Evolutionary conservation across 1,140 invertebrate genomes (phyloP).

Genomic region (Cherax destructor): DNA sequence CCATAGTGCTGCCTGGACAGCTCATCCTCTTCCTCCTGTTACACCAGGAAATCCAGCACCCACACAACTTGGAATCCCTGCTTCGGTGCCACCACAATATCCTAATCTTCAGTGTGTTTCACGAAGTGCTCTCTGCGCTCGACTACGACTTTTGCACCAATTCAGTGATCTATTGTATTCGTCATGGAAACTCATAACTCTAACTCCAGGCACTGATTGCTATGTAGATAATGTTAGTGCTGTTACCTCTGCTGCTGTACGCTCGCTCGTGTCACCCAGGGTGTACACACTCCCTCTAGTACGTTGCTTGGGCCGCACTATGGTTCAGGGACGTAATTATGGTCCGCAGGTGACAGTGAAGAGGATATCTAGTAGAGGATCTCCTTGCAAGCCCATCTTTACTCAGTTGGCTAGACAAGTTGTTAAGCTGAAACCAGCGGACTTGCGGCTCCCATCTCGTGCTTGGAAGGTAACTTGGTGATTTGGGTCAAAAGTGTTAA

Average conservation of each 20-base stretch:
- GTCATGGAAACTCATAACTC: slow-evolving; percentile 81
- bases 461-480: slow-evolving; percentile 80
- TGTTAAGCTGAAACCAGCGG: slow-evolving; percentile 79
- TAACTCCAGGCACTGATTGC: slow-evolving; percentile 75
- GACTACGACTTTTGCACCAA: slow-evolving; percentile 80
- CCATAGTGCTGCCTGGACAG: slow-evolving; percentile 82
- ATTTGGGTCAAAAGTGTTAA: too few relatives aligned
- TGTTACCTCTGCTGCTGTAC: slow-evolving; percentile 77
- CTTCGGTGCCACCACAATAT: slow-evolving; percentile 79
- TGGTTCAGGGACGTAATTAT: slow-evolving; percentile 83
- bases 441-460: slow-evolving; percentile 80
- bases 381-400: slow-evolving; percentile 80
- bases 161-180: slow-evolving; percentile 82
- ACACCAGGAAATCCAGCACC: slow-evolving; percentile 77
- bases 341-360: slow-evolving; percentile 83
- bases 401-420: slow-evolving; percentile 82
- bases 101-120: slow-evolving; percentile 77
- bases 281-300: slow-evolving; percentile 83
- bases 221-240: slow-evolving; percentile 74
- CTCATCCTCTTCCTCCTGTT: slow-evolving; percentile 77
- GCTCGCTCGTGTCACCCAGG: slow-evolving; percentile 78
- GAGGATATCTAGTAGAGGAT: slow-evolving; percentile 79
- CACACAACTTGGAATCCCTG: slow-evolving; percentile 79
- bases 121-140: slow-evolving; percentile 78
- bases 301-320: slow-evolving; percentile 81